Evolutionary conservation across 2,888 invertebrate species (phyloP).

Genomic region (Sympetrum striolatum): DNA sequence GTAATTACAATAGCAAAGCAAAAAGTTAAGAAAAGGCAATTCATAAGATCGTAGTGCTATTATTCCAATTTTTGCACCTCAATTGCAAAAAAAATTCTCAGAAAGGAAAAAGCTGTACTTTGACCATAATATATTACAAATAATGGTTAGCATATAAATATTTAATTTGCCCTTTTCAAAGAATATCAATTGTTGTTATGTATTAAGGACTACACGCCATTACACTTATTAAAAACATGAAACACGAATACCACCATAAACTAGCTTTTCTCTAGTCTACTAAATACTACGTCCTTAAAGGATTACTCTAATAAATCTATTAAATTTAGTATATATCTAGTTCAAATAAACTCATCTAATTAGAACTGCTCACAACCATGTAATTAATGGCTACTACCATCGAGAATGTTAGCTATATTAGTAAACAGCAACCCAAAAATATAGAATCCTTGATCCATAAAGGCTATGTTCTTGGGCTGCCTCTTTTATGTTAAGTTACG

Average conservation of each 20-base stretch:
- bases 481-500: not conserved
- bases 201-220: constrained; percentile 21
- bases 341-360: constrained; percentile 29
- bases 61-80: not conserved
- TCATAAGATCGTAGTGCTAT: not conserved
- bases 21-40: not conserved
- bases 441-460: not conserved
- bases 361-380: constrained; percentile 26
- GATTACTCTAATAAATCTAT: constrained; percentile 37
- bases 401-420: constrained; percentile 15
- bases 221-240: constrained; percentile 30
- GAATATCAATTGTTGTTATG: not conserved
- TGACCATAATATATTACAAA: not conserved
- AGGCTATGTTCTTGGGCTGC: constrained; percentile 12
- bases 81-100: not conserved
- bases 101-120: not conserved
- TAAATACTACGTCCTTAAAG: constrained; percentile 24
- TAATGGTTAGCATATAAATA: not conserved
- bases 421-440: constrained; percentile 22
- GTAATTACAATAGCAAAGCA: not conserved
- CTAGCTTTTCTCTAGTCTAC: constrained; percentile 29
- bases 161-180: not conserved
- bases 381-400: constrained; percentile 26
- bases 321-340: constrained; percentile 11
- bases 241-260: constrained; percentile 35